Evolutionary conservation across 35 echinoderm and acorn worm genomes (phyloP).

Genomic region (Antedon bifida): DNA sequence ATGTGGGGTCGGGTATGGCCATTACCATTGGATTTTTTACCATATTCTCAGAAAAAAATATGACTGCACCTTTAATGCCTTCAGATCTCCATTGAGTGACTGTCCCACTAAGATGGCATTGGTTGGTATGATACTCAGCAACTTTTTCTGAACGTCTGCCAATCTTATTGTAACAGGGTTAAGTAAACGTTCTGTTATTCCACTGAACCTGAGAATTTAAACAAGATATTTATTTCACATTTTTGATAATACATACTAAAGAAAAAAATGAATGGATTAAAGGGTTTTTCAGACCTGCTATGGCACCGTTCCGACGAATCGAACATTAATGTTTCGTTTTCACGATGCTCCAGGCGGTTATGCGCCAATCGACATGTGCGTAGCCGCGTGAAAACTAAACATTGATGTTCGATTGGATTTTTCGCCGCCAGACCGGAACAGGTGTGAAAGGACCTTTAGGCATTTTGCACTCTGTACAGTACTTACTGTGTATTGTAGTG

Average conservation of each 20-base stretch:
- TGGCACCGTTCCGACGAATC: neutral
- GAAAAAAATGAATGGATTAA: neutral
- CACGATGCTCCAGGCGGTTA: no score
- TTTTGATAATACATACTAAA: neutral
- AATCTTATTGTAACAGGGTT: slow-evolving; percentile 39
- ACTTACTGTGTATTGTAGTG: slow-evolving; percentile 74
- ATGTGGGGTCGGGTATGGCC: neutral
- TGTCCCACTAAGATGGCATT: slow-evolving; percentile 88
- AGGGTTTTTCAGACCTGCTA: neutral
- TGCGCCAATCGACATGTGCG: no score
- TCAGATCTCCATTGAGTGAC: slow-evolving; percentile 71
- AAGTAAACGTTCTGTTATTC: slow-evolving; percentile 50
- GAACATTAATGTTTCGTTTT: no score
- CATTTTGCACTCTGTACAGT: no score
- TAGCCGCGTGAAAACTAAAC: no score
- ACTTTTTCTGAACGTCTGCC: slow-evolving; percentile 43
- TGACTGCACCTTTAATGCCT: slow-evolving; percentile 50
- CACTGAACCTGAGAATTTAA: slow-evolving; percentile 63
- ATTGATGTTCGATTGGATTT: no score
- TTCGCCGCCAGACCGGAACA: no score
- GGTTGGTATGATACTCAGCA: slow-evolving; percentile 37
- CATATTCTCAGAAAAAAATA: neutral
- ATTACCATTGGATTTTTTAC: neutral
- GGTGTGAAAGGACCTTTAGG: no score
- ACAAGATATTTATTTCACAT: neutral